phyloP scores from a whole-genome alignment of 2,113 vertebrate genomes.

The Toxotes chatareus region DNA sequence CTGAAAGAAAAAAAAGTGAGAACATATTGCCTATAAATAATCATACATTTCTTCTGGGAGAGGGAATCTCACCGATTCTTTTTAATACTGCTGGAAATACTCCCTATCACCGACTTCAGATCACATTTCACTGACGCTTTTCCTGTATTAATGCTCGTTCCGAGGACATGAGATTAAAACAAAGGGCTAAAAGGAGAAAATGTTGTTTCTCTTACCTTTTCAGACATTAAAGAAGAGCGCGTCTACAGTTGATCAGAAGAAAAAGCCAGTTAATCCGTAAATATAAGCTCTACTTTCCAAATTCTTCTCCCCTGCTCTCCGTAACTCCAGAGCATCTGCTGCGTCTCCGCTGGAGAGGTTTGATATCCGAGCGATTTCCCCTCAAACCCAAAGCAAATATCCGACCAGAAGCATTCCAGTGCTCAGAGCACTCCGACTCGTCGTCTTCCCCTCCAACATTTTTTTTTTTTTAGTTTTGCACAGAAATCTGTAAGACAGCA shows the following conservation, averaged over 20 bases:
- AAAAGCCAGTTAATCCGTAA: slow-evolving; percentile 60
- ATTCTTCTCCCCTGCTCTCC: slow-evolving; percentile 24
- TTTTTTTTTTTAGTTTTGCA: background rate
- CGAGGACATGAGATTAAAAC: background rate
- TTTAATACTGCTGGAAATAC: background rate
- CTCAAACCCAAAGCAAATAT: slow-evolving; percentile 56
- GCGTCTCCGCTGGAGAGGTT: slow-evolving; percentile 30
- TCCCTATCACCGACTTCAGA: background rate
- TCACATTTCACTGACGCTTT: background rate
- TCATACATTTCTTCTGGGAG: background rate
- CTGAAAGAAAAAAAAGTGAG: background rate
- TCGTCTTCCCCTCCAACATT: slow-evolving; percentile 20
- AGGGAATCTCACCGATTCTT: background rate
- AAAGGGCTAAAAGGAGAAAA: background rate
- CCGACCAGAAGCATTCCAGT: slow-evolving; percentile 35
- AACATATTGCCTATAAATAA: slow-evolving; percentile 10
- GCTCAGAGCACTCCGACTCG: slow-evolving; percentile 29
- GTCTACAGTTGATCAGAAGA: slow-evolving; percentile 35
- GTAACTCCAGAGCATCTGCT: slow-evolving; percentile 52
- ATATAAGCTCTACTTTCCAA: slow-evolving; percentile 39
- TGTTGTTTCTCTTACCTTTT: slow-evolving; percentile 77
- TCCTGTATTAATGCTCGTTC: background rate
- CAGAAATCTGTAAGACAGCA: background rate
- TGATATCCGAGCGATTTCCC: slow-evolving; percentile 36
- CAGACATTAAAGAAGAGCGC: slow-evolving; percentile 82